phyloP scores from a whole-genome alignment of 2,113 vertebrate species.

The Daboia siamensis region DNA sequence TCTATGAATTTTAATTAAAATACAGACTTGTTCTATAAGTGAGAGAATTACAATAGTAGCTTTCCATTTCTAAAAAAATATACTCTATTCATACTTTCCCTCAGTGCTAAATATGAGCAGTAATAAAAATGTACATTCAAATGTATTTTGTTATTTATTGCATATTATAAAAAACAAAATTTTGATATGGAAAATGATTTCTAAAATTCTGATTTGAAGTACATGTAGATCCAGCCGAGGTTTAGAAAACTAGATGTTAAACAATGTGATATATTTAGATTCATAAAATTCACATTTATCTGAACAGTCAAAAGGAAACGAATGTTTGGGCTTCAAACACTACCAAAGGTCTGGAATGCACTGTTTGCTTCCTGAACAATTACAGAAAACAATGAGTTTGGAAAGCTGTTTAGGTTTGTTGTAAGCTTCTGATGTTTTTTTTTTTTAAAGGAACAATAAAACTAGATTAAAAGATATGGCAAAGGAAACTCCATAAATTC shows the following conservation, averaged over 20 bases:
- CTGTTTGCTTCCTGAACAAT: slow-evolving; percentile 16
- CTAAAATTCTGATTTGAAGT: neutral
- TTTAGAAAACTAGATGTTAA: slow-evolving; percentile 19
- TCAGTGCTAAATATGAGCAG: neutral
- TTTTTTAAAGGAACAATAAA: slow-evolving; percentile 8
- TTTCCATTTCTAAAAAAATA: neutral
- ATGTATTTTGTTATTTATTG: neutral
- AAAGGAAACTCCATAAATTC: neutral
- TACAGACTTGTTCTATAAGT: neutral
- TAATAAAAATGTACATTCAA: neutral
- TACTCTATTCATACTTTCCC: neutral
- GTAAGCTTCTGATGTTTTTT: slow-evolving; percentile 1
- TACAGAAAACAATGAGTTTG: slow-evolving; percentile 19
- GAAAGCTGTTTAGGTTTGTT: neutral
- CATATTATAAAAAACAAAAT: neutral
- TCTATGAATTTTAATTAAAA: neutral
- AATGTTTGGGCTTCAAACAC: slow-evolving; percentile 18
- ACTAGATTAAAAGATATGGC: neutral
- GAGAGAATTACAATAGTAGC: neutral
- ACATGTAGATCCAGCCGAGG: neutral
- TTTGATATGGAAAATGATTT: neutral
- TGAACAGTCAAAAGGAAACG: slow-evolving; percentile 15
- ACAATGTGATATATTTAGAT: slow-evolving; percentile 12
- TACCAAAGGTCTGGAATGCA: slow-evolving; percentile 9
- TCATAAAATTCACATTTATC: slow-evolving; percentile 36